Evolutionary conservation across 1,140 invertebrate species (phyloP), one percentile per base, ranked within the genome.

Genomic region (Lanistes nyassanus): DNA sequence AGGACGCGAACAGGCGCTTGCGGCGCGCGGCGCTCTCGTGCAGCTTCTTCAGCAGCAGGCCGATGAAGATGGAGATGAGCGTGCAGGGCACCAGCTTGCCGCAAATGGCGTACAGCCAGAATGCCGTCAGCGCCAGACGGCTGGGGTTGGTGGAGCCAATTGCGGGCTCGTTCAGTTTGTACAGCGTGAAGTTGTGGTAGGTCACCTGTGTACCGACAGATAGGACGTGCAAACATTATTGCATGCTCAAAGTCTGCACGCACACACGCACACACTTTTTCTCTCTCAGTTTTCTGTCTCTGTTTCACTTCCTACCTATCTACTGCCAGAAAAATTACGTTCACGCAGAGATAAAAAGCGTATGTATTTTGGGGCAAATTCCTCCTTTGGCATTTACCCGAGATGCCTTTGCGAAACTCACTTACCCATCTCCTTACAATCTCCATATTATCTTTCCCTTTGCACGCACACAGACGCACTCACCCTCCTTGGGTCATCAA

Each of bases 61-160:
- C 84, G 37, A 89, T 89, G 34, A 89, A 84, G 66, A 88, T 75
- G 11, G 88, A 88, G 21, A 90, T 84, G 51, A 90, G 71, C 13
- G 86, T 64, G 75, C 90, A 90, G 16, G 89, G 89, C 13, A 89
- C 78, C 34, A 90, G 82, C 69, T 86, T 86, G 62, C 82, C 72
- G 0, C 82, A 23, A 29, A 81, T 68, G 23, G 83, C 82, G 37
- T 80, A 77, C 34, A 84, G 65, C 83, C 83, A 85, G 77, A 79
- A 86, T 51, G 83, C 78, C 4, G 73, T 56, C 11, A 75, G 23
- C 19, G 72, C 75, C 36, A 77, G 34, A 23, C 60, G 53, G 21
- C 64, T 36, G 13, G 69, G 72, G 55, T 78, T 55, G 6, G 72
- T 81, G 21, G 69, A 62, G n/a, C 74, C 81, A 21, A 81, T 53